phyloP scores from a whole-genome alignment of 2,888 invertebrate species.

The Tethea ocularis region DNA sequence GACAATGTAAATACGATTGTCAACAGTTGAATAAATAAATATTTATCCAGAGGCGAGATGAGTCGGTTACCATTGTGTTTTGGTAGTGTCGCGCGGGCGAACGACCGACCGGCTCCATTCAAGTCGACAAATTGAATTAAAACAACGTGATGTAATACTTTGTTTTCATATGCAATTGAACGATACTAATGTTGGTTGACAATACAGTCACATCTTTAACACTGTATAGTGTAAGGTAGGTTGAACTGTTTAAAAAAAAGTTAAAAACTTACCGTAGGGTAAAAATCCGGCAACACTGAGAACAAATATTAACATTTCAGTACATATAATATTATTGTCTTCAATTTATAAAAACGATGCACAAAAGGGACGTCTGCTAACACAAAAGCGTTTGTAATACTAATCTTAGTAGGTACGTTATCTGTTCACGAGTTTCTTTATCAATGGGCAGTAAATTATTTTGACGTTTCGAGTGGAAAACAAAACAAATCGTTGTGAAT shows the following conservation, averaged over 20 bases:
- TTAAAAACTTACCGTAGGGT: slow-evolving; percentile 58
- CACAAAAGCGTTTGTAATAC: slow-evolving; percentile 59
- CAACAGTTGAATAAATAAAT: slow-evolving; percentile 80
- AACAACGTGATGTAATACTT: slow-evolving; percentile 54
- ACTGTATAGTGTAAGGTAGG: slow-evolving; percentile 3
- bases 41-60: slow-evolving; percentile 77
- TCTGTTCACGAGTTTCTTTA: slow-evolving; percentile 60
- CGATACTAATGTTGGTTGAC: slow-evolving; percentile 10
- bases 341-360: slow-evolving; percentile 39
- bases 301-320: slow-evolving; percentile 56
- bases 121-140: slow-evolving; percentile 53
- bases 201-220: not conserved
- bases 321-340: slow-evolving; percentile 28
- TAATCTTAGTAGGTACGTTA: slow-evolving; percentile 67
- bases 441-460: slow-evolving; percentile 69
- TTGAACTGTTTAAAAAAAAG: not conserved
- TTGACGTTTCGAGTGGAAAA: slow-evolving; percentile 56
- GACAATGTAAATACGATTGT: slow-evolving; percentile 81
- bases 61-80: slow-evolving; percentile 66
- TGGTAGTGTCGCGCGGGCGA: slow-evolving; percentile 54
- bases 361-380: slow-evolving; percentile 36
- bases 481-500: slow-evolving; percentile 32
- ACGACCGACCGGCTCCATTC: slow-evolving; percentile 43
- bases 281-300: slow-evolving; percentile 51
- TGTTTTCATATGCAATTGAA: slow-evolving; percentile 13